Base-by-base conservation (phyloP, 2,797 vertebrate genomes). In the Australoheros facetus region DNA sequence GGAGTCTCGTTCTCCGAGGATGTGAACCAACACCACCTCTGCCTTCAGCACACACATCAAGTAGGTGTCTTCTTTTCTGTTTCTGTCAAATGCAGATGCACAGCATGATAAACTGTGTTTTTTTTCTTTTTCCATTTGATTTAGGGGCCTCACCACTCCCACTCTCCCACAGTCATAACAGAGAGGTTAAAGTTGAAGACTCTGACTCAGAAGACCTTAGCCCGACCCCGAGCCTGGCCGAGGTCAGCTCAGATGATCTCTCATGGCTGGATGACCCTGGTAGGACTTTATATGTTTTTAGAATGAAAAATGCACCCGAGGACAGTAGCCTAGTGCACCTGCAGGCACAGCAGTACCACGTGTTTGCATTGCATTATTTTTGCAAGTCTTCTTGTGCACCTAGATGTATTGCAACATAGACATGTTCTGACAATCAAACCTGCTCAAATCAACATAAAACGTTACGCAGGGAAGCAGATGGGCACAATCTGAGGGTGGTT, bases 181-280 rank as follows among this genome's bases (percentile, higher is more conserved):
- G 75, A 82, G 39, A 53, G 9, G 42, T 80, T 69, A 78, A 75
- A 74, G 79, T 10, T 16, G 77, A 87, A 19, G 91, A 90, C 71
- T 94, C 93, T 1, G 93, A 96, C 83, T 95, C 94, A 0, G 94
- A 93, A 23, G 95, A 95, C 59, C 94, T 96, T 39, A 96, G 95
- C 82, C 93, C 84, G 26, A 96, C 94, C 5, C 93, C 91, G 5
- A 97, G 95, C 75, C 93, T 97, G 71, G 94, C 90, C 16, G 95
- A 95, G 79, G 91, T 97, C 88, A 97, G 96, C 3, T 80, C 95
- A 5, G 96, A 96, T 5, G 94, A 97, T 56, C 90, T 96, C 45
- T 96, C 95, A 8, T 96, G 93, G 88, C 82, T 94, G 9, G 62
- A 90, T 3, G 90, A 94, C 30, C 48, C 90, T n/a, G 91, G 95